Evolutionary conservation across 1,140 invertebrate genomes (phyloP), one percentile per base, ranked within the genome.

Genomic region (Drosophila lowei): DNA sequence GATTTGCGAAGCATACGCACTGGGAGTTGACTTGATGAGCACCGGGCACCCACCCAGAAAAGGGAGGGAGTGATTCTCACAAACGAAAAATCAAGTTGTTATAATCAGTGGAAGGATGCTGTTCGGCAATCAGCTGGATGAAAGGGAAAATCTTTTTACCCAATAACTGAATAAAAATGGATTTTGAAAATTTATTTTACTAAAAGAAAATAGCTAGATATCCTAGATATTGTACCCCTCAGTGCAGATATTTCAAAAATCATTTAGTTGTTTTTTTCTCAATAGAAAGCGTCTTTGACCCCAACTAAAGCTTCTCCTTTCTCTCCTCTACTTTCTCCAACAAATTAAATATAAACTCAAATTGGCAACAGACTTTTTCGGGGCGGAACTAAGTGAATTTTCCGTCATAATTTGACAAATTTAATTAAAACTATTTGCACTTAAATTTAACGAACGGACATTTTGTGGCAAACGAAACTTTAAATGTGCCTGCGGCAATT

Each of bases 371-470:
- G 30, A 60, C 38, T 56, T 72, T 58, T 30, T 52, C 61, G 54
- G 38, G 6, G 21, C 30, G 25, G 9, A 38, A 46, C 52, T 77
- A 72, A 77, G 53, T 79, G 60, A 71, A 71, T 89, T 89, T 75
- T 46, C 68, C 49, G 49, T 64, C 73, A 78, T 88, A 86, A 88
- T 86, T 86, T 49, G 72, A 55, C 52, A 79, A 86, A 86, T 88
- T 86, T 86, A 86, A 86, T 86, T 86, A 86, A 86, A 86, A 86
- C 83, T 83, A 83, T 83, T 83, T n/a, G 13, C 60, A 81, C 44
- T 81, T 77, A 64, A 77, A 61, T 55, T 75, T 72, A 72, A 81
- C 62, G 67, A 43, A 71, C 61, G 58, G 42, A 63, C 70, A 83
- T 78, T 89, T 89, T 84, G 84, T 38, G 79, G 78, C 62, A 6